These are phyloP conservation scores for Monomorium pharaonis DNA, from an alignment of 1,140 invertebrate species.

Conservation along the genomic window DNA sequence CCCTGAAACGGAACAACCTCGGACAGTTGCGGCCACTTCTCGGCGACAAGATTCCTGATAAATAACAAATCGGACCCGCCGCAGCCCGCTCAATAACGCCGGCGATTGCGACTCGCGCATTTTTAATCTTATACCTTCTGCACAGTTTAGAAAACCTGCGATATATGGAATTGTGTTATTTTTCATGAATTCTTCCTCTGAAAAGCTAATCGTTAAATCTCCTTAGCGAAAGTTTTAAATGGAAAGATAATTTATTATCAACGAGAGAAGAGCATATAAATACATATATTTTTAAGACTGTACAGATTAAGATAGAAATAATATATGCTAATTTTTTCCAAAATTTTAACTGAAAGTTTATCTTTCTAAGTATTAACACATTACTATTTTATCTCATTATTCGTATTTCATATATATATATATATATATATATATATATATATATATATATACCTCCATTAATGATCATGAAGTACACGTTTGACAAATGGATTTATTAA, in stretches of 20 bases:
- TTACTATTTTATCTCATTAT: neutral
- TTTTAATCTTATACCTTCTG: neutral
- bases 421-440: too few relatives aligned
- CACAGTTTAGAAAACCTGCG: neutral
- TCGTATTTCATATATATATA: neutral
- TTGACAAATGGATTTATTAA: conserved; percentile 39
- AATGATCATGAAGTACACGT: neutral
- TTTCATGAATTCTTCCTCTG: neutral
- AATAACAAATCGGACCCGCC: conserved; percentile 50
- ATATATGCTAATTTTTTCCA: neutral
- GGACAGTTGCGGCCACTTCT: conserved; percentile 33
- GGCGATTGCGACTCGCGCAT: neutral
- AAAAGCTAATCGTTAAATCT: neutral
- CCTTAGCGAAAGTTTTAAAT: too few relatives aligned
- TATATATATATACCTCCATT: neutral
- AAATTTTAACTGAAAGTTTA: neutral
- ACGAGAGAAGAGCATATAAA: neutral
- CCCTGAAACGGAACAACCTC: conserved; percentile 41
- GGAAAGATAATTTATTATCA: neutral
- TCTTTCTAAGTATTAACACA: neutral
- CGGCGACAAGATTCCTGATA: conserved; percentile 40
- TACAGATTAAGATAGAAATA: neutral
- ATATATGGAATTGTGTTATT: neutral
- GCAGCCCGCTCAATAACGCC: neutral
- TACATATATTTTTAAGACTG: neutral